These are phyloP conservation scores for Aleiodes alternator DNA, from an alignment of 2,888 invertebrate genomes.

Conservation along the genomic window DNA sequence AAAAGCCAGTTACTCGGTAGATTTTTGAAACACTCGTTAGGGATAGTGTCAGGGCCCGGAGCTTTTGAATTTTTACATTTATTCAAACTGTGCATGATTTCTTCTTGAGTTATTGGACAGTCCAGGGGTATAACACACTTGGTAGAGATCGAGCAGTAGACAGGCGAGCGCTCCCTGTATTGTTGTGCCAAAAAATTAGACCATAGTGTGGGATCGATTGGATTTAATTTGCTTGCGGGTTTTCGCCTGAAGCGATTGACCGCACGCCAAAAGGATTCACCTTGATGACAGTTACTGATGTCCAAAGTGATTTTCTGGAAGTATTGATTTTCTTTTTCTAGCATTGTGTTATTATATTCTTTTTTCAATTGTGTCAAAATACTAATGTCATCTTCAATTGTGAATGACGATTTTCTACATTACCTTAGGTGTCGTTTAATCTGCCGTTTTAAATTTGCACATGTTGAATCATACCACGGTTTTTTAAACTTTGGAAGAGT, in stretches of 20 bases:
- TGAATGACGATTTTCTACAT: background rate
- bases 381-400: background rate
- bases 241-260: background rate
- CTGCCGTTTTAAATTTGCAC: background rate
- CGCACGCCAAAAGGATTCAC: background rate
- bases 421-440: background rate
- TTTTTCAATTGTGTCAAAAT: background rate
- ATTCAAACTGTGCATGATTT: background rate
- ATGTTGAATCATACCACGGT: background rate
- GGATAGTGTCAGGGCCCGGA: background rate
- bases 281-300: background rate
- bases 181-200: background rate
- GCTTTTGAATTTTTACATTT: conserved; percentile 4
- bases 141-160: too few species aligned
- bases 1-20: conserved; percentile 2
- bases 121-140: background rate
- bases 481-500: background rate
- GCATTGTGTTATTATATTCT: background rate
- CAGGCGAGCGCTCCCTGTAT: background rate
- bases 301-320: background rate
- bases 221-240: background rate
- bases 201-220: background rate
- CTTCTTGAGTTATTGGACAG: background rate
- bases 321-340: background rate
- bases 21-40: background rate